These are phyloP conservation scores for Selenia dentaria DNA, from an alignment of 2,888 invertebrate species.

Conservation along the genomic window DNA sequence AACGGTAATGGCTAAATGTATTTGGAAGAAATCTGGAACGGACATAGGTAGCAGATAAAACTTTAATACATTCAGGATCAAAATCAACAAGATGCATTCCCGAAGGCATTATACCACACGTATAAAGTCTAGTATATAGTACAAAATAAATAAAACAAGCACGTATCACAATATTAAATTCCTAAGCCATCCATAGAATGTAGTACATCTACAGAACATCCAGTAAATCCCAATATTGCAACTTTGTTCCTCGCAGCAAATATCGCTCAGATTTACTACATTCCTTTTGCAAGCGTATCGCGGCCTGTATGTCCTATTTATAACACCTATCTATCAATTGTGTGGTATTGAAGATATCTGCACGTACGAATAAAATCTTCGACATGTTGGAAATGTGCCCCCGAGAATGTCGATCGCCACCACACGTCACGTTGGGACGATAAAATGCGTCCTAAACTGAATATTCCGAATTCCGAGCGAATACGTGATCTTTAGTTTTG, in stretches of 20 bases:
- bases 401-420: slow-evolving; percentile 14
- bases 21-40: too few relatives aligned
- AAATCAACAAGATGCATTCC: too few relatives aligned
- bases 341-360: slow-evolving; percentile 15
- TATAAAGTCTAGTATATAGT: too few relatives aligned
- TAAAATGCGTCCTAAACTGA: slow-evolving; percentile 22
- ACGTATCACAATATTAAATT: too few relatives aligned
- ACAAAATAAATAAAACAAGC: too few relatives aligned
- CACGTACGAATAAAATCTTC: slow-evolving; percentile 21
- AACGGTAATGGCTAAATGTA: too few relatives aligned
- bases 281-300: slow-evolving; percentile 9
- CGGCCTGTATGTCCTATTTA: slow-evolving; percentile 12
- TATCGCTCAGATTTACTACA: slow-evolving; percentile 7
- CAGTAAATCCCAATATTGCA: too few relatives aligned
- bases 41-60: too few relatives aligned
- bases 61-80: too few relatives aligned
- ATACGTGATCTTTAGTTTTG: slow-evolving; percentile 19
- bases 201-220: too few relatives aligned
- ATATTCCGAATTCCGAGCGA: slow-evolving; percentile 15
- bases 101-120: too few relatives aligned
- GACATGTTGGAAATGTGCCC: slow-evolving; percentile 16
- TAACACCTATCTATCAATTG: slow-evolving; percentile 21
- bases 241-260: neutral
- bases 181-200: too few relatives aligned
- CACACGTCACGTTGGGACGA: slow-evolving; percentile 19